These are phyloP conservation scores for Aporrectodea caliginosa DNA, from an alignment of 1,140 invertebrate genomes.

Conservation along the genomic window DNA sequence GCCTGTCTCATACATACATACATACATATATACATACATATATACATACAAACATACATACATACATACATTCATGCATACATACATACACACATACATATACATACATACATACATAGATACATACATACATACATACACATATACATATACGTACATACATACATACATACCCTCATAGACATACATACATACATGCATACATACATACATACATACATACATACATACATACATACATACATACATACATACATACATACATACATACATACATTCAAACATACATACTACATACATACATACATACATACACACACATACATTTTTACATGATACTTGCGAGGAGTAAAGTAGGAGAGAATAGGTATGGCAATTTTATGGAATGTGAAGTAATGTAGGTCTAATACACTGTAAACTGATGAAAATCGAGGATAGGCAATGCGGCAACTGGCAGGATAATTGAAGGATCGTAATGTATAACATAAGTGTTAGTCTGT, in stretches of 20 bases:
- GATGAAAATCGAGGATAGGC: too few species aligned
- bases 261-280: constrained; percentile 35
- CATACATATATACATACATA: constrained; percentile 36
- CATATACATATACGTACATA: too few species aligned
- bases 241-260: constrained; percentile 34
- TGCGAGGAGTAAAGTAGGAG: too few species aligned
- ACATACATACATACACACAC: constrained; percentile 33
- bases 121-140: constrained; percentile 32
- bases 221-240: constrained; percentile 32
- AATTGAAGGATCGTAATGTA: too few species aligned
- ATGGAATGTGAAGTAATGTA: too few species aligned
- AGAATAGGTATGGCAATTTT: too few species aligned
- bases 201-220: constrained; percentile 28
- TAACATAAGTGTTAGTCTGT: too few species aligned
- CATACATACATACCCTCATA: too few species aligned
- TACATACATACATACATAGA: constrained; percentile 30
- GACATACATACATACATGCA: constrained; percentile 36
- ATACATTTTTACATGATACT: constrained; percentile 14
- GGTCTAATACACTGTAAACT: too few species aligned
- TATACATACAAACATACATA: constrained; percentile 40
- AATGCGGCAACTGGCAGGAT: too few species aligned
- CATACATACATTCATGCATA: constrained; percentile 38
- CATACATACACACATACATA: constrained; percentile 34
- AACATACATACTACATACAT: too few species aligned
- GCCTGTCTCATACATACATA: constrained; percentile 28